phyloP scores from a whole-genome alignment of 2,113 vertebrate genomes.

The Romanogobio albipinnatus region DNA sequence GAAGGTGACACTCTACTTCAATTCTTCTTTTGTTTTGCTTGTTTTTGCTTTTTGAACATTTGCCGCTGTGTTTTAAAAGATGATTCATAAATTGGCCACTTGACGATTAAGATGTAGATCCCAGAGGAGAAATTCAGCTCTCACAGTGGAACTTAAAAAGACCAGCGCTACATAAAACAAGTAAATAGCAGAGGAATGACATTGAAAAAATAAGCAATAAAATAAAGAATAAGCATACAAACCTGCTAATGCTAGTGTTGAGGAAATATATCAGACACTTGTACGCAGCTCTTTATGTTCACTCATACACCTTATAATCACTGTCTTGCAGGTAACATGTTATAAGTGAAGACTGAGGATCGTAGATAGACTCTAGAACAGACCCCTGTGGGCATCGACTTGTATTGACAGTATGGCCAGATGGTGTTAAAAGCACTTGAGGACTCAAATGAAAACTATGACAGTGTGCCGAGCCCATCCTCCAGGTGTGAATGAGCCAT shows the following conservation, averaged over 20 bases:
- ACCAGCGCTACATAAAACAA: not conserved
- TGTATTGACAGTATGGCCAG: not conserved
- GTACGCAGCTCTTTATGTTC: not conserved
- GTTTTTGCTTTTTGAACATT: not conserved
- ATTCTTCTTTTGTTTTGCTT: not conserved
- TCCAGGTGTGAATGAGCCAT: constrained; percentile 1
- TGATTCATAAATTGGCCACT: not conserved
- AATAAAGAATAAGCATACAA: not conserved
- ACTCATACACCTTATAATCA: not conserved
- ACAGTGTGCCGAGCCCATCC: not conserved
- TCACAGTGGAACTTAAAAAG: not conserved
- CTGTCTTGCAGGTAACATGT: not conserved
- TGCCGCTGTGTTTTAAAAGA: not conserved
- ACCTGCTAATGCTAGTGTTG: not conserved
- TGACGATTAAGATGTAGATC: not conserved
- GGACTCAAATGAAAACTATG: not conserved
- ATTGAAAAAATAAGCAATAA: not conserved
- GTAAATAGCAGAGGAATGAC: not conserved
- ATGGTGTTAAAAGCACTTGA: constrained; percentile 22
- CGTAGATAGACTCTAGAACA: not conserved
- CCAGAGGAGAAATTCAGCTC: not conserved
- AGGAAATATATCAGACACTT: not conserved
- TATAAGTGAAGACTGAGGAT: not conserved
- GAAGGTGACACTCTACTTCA: not conserved
- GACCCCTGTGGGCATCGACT: not conserved